Evolutionary conservation across 2,888 invertebrate genomes (phyloP).

Genomic region (Ophonus ardosiacus): DNA sequence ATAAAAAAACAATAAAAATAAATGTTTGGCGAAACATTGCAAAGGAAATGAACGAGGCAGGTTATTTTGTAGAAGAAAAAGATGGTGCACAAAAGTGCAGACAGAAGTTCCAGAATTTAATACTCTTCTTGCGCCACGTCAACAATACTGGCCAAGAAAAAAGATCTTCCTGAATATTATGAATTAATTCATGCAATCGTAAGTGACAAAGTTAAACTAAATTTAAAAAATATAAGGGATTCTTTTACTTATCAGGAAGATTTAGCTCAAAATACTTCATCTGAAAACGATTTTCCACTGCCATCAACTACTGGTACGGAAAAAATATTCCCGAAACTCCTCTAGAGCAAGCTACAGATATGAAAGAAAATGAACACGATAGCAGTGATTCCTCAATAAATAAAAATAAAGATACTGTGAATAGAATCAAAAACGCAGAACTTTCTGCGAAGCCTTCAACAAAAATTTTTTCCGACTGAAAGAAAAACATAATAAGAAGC

Average conservation of each 20-base stretch:
- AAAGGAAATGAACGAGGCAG: not conserved
- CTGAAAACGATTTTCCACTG: too few relatives aligned
- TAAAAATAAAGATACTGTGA: not conserved
- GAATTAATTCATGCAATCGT: not conserved
- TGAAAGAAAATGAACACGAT: too few relatives aligned
- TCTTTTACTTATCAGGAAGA: not conserved
- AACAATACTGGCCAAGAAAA: not conserved
- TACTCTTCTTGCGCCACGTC: not conserved
- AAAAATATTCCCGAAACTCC: too few relatives aligned
- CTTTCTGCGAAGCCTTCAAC: not conserved
- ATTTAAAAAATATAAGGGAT: not conserved
- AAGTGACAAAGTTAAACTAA: not conserved
- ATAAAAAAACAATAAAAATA: not conserved
- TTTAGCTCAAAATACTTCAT: too few relatives aligned
- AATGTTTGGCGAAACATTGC: not conserved
- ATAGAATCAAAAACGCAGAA: not conserved
- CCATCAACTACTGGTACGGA: too few relatives aligned
- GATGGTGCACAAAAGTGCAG: not conserved
- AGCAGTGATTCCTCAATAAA: not conserved
- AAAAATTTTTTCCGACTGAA: too few relatives aligned
- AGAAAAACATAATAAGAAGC: too few relatives aligned
- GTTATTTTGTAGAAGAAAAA: conserved; percentile 1
- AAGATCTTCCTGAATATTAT: conserved; percentile 4
- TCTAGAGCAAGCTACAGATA: too few relatives aligned
- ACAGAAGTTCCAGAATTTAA: not conserved